phyloP scores from a whole-genome alignment of 2,888 invertebrate genomes.

The Synanthedon vespiformis region DNA sequence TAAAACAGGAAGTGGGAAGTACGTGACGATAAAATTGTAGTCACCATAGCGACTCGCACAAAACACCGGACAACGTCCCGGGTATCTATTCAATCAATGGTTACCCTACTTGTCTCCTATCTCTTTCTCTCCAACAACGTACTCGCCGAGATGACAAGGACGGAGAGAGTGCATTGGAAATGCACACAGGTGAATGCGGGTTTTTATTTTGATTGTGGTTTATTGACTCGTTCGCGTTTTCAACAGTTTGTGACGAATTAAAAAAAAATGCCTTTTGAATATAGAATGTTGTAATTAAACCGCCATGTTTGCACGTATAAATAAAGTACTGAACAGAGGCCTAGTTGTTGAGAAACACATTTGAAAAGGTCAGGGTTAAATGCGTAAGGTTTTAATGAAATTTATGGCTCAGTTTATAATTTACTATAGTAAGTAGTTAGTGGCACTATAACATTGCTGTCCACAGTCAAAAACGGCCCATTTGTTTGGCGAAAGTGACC shows the following conservation, averaged over 20 bases:
- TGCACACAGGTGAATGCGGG: not conserved
- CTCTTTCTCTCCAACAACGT: not conserved
- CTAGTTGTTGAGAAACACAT: too few species aligned
- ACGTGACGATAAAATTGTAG: constrained; percentile 31
- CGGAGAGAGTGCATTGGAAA: not conserved
- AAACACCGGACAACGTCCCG: constrained; percentile 11
- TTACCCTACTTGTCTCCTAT: not conserved
- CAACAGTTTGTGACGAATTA: not conserved
- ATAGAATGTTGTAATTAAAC: too few species aligned
- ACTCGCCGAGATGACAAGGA: not conserved
- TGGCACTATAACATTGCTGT: too few species aligned
- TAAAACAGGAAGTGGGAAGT: constrained; percentile 52
- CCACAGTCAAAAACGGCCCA: too few species aligned
- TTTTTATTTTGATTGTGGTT: not conserved
- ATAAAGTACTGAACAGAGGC: too few species aligned
- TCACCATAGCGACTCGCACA: constrained; percentile 35
- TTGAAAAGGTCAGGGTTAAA: too few species aligned
- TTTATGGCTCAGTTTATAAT: too few species aligned
- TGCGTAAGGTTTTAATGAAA: too few species aligned
- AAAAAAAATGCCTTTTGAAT: too few species aligned
- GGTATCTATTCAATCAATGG: constrained; percentile 1
- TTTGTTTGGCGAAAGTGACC: too few species aligned
- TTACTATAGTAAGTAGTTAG: too few species aligned
- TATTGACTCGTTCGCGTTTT: not conserved
- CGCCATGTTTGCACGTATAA: too few species aligned